These are phyloP conservation scores for Chrysolina oricalcia DNA, from an alignment of 2,888 invertebrate species.

Conservation along the genomic window DNA sequence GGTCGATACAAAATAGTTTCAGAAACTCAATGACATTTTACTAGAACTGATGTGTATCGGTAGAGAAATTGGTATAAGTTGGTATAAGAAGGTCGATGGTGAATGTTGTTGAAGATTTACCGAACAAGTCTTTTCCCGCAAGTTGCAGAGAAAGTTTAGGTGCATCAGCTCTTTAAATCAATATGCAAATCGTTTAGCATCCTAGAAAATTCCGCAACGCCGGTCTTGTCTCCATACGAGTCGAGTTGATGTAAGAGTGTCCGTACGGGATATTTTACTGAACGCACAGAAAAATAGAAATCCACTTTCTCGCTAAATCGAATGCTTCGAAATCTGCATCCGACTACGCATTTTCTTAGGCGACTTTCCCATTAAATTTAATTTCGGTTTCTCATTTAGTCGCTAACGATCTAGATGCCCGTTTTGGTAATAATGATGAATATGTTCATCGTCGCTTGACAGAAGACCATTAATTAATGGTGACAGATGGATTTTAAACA, in stretches of 20 bases:
- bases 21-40: background rate
- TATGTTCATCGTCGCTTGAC: no score
- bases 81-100: constrained; percentile 26
- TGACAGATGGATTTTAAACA: no score
- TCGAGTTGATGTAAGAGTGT: constrained; percentile 20
- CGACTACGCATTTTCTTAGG: constrained; percentile 15
- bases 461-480: no score
- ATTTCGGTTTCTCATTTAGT: background rate
- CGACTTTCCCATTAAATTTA: background rate
- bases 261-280: constrained; percentile 8
- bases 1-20: background rate
- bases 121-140: constrained; percentile 28
- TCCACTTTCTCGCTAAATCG: constrained; percentile 7
- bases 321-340: background rate
- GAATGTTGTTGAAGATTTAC: constrained; percentile 25
- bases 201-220: constrained; percentile 21
- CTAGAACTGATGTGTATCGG: background rate
- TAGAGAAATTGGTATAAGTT: constrained; percentile 21
- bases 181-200: constrained; percentile 27
- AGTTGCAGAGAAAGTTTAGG: constrained; percentile 30
- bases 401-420: background rate
- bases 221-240: background rate
- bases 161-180: constrained; percentile 33
- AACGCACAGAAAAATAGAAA: background rate
- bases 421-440: no score